A percentile compares a stretch with the other conserved stretches of the same genome.
Evolutionary conservation across 2,888 invertebrate species (phyloP).

Genomic region (Pseudolycoriella hygida): DNA sequence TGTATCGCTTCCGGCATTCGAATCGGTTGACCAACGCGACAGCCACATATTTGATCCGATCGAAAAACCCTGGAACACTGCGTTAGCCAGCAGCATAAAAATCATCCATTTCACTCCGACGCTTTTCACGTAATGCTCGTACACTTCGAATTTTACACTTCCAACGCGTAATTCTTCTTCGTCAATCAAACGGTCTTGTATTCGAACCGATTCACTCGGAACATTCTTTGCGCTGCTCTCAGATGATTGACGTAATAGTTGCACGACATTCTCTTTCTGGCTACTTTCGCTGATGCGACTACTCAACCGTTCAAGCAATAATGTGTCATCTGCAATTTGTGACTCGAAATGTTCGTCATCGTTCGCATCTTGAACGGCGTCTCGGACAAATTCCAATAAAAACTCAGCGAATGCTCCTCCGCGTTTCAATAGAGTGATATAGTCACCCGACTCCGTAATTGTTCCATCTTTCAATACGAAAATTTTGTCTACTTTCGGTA

Average conservation of each 20-base stretch:
- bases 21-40: conserved; percentile 62
- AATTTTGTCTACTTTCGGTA: too few relatives aligned
- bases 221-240: conserved; percentile 19
- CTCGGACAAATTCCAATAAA: conserved; percentile 59
- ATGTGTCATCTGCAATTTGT: conserved; percentile 49
- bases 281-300: conserved; percentile 49
- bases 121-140: conserved; percentile 72
- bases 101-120: conserved; percentile 60
- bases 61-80: conserved; percentile 66
- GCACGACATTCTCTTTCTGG: conserved; percentile 34
- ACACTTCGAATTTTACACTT: conserved; percentile 75
- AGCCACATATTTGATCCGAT: conserved; percentile 81
- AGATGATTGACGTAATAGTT: conserved; percentile 29
- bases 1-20: conserved; percentile 35
- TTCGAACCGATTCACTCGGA: too few relatives aligned
- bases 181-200: conserved; percentile 16
- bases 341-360: conserved; percentile 56
- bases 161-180: conserved; percentile 71
- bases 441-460: too few relatives aligned
- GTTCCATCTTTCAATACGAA: too few relatives aligned
- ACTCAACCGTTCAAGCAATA: conserved; percentile 43
- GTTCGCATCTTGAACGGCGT: conserved; percentile 36
- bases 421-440: too few relatives aligned
- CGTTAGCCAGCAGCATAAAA: conserved; percentile 59
- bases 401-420: conserved; percentile 82